phyloP scores from a whole-genome alignment of 2,113 vertebrate genomes.

The Sebastes fasciatus region DNA sequence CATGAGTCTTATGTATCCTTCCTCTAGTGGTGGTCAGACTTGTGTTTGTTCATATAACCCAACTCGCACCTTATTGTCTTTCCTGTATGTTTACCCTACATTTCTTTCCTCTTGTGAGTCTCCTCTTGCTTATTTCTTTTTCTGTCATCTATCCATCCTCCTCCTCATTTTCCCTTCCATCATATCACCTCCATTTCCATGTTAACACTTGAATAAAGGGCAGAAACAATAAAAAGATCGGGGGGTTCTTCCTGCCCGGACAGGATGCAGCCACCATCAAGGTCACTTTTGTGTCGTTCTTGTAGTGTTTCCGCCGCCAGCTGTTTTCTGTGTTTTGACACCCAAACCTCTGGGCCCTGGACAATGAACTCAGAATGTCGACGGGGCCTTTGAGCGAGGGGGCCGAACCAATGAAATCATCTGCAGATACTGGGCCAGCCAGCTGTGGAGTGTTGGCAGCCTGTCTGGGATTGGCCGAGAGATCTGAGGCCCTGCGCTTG shows the following conservation, averaged over 20 bases:
- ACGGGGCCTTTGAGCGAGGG: slow-evolving; percentile 37
- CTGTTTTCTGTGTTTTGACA: slow-evolving; percentile 79
- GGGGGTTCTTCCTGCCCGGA: slow-evolving; percentile 61
- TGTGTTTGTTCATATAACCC: slow-evolving; percentile 13
- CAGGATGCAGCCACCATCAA: slow-evolving; percentile 67
- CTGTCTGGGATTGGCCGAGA: slow-evolving; percentile 55
- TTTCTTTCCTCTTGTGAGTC: slow-evolving; percentile 46
- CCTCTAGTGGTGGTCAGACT: neutral
- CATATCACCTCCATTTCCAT: slow-evolving; percentile 65
- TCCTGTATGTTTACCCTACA: slow-evolving; percentile 45
- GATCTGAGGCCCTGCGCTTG: slow-evolving; percentile 54
- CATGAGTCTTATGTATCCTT: neutral
- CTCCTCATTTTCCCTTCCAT: slow-evolving; percentile 36
- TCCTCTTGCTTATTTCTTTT: slow-evolving; percentile 26
- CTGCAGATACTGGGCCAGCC: slow-evolving; percentile 53
- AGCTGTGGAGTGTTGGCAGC: slow-evolving; percentile 76
- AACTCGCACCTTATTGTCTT: neutral
- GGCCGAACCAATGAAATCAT: slow-evolving; percentile 55
- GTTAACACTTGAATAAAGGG: slow-evolving; percentile 59
- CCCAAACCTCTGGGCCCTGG: slow-evolving; percentile 38
- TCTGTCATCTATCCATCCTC: neutral
- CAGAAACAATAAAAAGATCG: slow-evolving; percentile 54
- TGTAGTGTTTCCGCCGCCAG: slow-evolving; percentile 72
- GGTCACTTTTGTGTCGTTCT: slow-evolving; percentile 65
- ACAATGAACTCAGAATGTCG: slow-evolving; percentile 67